Evolutionary conservation across 2,888 invertebrate genomes (phyloP), one percentile per base, ranked within the genome.

Genomic region (Shargacucullia verbasci): DNA sequence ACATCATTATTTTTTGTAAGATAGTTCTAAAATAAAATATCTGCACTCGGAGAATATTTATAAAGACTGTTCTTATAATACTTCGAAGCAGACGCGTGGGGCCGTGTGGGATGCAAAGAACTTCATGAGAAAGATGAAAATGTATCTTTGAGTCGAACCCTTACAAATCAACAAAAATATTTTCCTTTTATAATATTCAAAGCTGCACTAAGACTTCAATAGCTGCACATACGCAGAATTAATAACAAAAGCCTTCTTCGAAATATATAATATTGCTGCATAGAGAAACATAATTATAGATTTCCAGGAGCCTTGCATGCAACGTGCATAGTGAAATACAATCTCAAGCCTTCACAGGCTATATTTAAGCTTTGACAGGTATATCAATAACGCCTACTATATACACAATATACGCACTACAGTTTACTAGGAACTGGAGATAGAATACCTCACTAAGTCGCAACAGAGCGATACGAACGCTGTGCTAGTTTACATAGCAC

Each of bases 401-500:
- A 20, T 4, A 20, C 20, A 20, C 20, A n/a, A n/a, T n/a, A n/a
- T n/a, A n/a, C n/a, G n/a, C n/a, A n/a, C n/a, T n/a, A n/a, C n/a
- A n/a, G n/a, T 20, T 20, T 20, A 20, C 4, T 20, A 20, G 20
- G 25, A 31, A 47, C 15, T n/a, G 2, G 14, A 46, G n/a, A 27
- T 27, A 11, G 13, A 49, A 29, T 13, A 39, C 3, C 14, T n/a
- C 11, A 3, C 4, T 31, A 14, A 39, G 14, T 45, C 25, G 50
- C 59, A 63, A 54, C 47, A 31, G 39, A 58, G 38, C 39, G 34
- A 54, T 59, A 53, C 54, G 34, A 33, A 50, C 9, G 15, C 58
- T 49, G 66, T 65, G 59, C 71, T 70, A 78, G 78, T 79, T 77
- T 70, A 69, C 59, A 65, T 56, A 71, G 63, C 54, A 73, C 63